These are phyloP conservation scores for Anneissia japonica DNA, from an alignment of 35 echinoderm and acorn worm species.

Conservation along the genomic window DNA sequence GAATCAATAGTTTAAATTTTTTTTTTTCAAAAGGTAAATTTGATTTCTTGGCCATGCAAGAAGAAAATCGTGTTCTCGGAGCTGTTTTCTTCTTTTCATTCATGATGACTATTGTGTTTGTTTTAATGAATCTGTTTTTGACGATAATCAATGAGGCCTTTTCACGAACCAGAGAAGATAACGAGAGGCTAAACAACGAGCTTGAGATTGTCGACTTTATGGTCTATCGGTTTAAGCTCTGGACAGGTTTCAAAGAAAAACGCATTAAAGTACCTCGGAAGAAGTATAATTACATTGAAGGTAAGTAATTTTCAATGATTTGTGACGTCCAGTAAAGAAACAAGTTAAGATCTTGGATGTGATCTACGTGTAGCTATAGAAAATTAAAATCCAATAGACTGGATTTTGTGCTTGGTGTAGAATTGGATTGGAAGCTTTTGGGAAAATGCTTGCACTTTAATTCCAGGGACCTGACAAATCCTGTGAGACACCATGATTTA, in stretches of 20 bases:
- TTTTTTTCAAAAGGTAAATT: conserved; percentile 66
- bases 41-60: conserved; percentile 59
- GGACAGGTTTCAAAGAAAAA: conserved; percentile 65
- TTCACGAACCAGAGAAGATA: conserved; percentile 38
- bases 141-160: conserved; percentile 89
- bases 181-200: conserved; percentile 57
- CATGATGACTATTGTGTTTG: conserved; percentile 78
- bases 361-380: background rate
- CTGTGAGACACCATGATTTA: background rate
- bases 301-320: conserved; percentile 12
- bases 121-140: conserved; percentile 76
- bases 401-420: too few relatives aligned
- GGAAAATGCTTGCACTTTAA: background rate
- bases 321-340: background rate
- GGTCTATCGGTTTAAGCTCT: conserved; percentile 69
- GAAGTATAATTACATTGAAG: conserved; percentile 78
- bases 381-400: background rate
- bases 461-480: background rate
- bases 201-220: conserved; percentile 92
- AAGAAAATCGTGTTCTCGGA: conserved; percentile 50
- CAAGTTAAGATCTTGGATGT: background rate
- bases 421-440: background rate
- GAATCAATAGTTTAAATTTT: too few relatives aligned
- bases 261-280: conserved; percentile 20
- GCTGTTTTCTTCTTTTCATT: conserved; percentile 82